Conservation (phyloP, 2,888 invertebrate species). For the Cheilosia soror region DNA sequence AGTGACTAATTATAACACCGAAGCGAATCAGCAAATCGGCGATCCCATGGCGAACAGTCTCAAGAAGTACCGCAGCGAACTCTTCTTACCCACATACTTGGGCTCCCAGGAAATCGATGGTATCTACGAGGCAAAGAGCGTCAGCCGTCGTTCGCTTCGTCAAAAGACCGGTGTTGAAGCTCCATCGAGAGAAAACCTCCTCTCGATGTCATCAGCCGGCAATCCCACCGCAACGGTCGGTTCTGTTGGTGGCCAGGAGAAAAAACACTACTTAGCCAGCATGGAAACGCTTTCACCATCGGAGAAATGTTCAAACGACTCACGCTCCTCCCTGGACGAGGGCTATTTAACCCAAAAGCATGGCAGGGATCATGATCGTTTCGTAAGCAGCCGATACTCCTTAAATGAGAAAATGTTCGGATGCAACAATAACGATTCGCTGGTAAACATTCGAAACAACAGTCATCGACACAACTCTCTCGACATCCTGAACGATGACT, state of each 20-base stretch:
- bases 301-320: constrained; percentile 80
- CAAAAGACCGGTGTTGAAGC: constrained; percentile 80
- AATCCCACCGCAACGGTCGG: constrained; percentile 32
- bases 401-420: constrained; percentile 82
- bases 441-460: constrained; percentile 77
- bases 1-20: constrained; percentile 83
- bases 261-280: constrained; percentile 81
- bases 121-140: constrained; percentile 80
- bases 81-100: constrained; percentile 82
- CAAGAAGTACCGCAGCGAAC: constrained; percentile 82
- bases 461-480: constrained; percentile 82
- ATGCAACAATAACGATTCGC: constrained; percentile 78
- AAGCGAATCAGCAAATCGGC: constrained; percentile 83
- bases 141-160: constrained; percentile 82
- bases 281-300: constrained; percentile 83
- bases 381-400: constrained; percentile 81
- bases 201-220: constrained; percentile 80
- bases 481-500: constrained; percentile 80
- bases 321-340: constrained; percentile 79
- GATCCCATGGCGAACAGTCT: constrained; percentile 79
- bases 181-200: constrained; percentile 81
- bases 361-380: constrained; percentile 74
- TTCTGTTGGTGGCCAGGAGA: constrained; percentile 76
- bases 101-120: constrained; percentile 81
- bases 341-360: constrained; percentile 80